Evolutionary conservation across 2,888 invertebrate genomes (phyloP), one percentile per base, ranked within the genome.

Genomic region (Unio delphinus): DNA sequence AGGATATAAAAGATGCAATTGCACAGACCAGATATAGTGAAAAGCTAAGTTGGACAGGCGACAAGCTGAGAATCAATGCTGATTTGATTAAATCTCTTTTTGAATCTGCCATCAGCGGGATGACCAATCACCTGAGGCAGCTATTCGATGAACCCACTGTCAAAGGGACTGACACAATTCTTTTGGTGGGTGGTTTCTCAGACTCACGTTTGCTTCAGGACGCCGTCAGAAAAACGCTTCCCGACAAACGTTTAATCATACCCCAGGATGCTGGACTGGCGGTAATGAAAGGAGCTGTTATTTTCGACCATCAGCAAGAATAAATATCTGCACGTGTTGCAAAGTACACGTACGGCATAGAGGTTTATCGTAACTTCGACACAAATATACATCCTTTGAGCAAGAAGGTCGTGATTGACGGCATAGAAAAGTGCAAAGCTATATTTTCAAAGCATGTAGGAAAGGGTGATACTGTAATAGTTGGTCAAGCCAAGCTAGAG

Each of bases 151-250:
- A 66, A 26, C 61, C 64, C 15, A 64, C 55, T n/a, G 58, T 58
- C 20, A 62, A 55, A 64, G 66, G 69, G 23, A 72, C 65, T 20
- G 59, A 60, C 23, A 66, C 58, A n/a, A 72, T 72, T 28, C 54
- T 72, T 20, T 61, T 72, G 67, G 72, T 73, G 8, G 73, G 73
- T 8, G 73, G 73, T n/a, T 70, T 73, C 23, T 70, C 73, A 8
- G 73, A 73, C 61, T 70, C 68, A 0, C 70, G 68, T 0, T 54
- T 68, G 15, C 54, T 73, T 11, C 70, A 73, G 61, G 54, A 68
- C 3, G 57, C n/a, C 17, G 26, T 73, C 17, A 54, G 64, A 18
- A 54, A 68, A 11, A 30, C 20, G 7, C 70, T 73, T 61, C 60
- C 58, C 18, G 20, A 55, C 8, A 55, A 61, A 54, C 64, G 65